phyloP scores from a whole-genome alignment of 1,140 invertebrate genomes.

The Nebria ingens region DNA sequence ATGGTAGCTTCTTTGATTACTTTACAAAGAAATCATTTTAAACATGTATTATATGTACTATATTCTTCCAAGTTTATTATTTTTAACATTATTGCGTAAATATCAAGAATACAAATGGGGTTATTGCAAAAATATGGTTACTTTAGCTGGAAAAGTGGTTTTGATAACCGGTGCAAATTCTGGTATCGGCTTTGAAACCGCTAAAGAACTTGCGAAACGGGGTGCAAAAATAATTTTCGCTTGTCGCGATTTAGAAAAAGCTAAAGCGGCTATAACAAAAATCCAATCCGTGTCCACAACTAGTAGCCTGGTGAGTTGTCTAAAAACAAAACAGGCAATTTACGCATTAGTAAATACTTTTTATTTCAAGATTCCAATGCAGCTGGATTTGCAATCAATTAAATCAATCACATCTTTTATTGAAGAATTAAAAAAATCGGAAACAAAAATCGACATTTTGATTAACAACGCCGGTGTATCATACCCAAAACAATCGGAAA shows the following conservation, averaged over 20 bases:
- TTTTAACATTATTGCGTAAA: constrained; percentile 20
- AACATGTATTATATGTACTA: background rate
- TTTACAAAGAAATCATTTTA: background rate
- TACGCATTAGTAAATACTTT: constrained; percentile 11
- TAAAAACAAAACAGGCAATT: no score
- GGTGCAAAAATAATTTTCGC: constrained; percentile 67
- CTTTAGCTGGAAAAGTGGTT: constrained; percentile 40
- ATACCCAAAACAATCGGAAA: constrained; percentile 38
- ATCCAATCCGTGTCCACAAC: no score
- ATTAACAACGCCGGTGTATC: constrained; percentile 69
- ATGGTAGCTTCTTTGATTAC: no score
- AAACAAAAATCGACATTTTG: constrained; percentile 54
- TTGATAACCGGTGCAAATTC: constrained; percentile 50
- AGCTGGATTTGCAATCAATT: constrained; percentile 60
- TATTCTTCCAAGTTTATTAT: background rate
- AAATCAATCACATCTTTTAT: constrained; percentile 59
- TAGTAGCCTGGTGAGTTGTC: no score
- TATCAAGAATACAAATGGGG: constrained; percentile 29
- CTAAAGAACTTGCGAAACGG: constrained; percentile 38
- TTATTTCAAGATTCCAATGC: constrained; percentile 51
- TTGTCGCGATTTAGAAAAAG: constrained; percentile 56
- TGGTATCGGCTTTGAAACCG: constrained; percentile 48
- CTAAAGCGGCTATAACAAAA: constrained; percentile 41
- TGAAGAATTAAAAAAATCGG: constrained; percentile 47
- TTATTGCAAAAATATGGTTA: constrained; percentile 26